Base-by-base conservation (phyloP, 2,113 vertebrate species). In the Myanophis thanlyinensis region DNA sequence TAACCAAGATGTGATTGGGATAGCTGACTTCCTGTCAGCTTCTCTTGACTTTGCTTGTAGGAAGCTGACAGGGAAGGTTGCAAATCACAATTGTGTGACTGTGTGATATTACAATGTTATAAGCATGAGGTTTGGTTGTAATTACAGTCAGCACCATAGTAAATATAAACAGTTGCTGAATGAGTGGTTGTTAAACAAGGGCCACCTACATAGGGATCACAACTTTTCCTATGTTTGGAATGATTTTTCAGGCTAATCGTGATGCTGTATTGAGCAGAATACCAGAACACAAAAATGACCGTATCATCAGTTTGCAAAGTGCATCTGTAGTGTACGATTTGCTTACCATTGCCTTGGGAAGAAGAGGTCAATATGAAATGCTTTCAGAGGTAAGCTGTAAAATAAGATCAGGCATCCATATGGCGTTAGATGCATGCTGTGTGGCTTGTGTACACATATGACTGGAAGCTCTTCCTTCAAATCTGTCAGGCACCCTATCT, bases 281-380 rank as follows among this genome's bases (percentile, higher is more conserved):
- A 86, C 99, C 99, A 0, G 99, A 99, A 90, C 99, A 99, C 97
- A 99, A 98, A 97, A 99, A 98, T 0, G 99, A 99, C 93, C 98
- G 99, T 0, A 98, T 99, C 96, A 99, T 99, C 97, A 99, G 99
- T 95, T 97, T 99, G 53, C 99, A 99, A 97, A 99, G 99, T 1
- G 99, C 99, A 0, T 99, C 99, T 2, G 98, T 99, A 91, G 99
- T 99, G 59, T 99, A 99, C 0, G 99, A 99, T 95, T 97, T 99
- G 84, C 98, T 99, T 92, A 99, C 99, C 0, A 99, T 99, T 1
- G 99, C 99, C 52, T 98, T 99, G 92, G 99, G 99, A 85, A 98
- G 99, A 95, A 98, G 99, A 94, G 99, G 99, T 92, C 99, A 99
- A 93, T 99, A 99, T 80, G 99, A 99, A 98, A 99, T 99, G 99